These are phyloP conservation scores for Cataglyphis altisquamis DNA, from an alignment of 2,888 invertebrate genomes.

Conservation along the genomic window DNA sequence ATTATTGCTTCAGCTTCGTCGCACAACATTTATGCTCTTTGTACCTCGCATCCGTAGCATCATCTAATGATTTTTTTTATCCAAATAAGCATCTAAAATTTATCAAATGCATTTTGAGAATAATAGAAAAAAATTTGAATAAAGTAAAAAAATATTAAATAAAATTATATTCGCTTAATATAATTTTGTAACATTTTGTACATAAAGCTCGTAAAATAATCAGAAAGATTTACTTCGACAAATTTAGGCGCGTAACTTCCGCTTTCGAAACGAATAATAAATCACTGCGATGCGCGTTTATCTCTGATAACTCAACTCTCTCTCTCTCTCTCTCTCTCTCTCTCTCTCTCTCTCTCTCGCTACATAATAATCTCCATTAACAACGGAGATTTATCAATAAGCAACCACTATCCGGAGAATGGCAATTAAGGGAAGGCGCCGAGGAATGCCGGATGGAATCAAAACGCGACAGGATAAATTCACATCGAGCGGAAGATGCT, in stretches of 20 bases:
- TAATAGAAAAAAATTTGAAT: not conserved
- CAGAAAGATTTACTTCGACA: not conserved
- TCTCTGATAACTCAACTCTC: conserved; percentile 34
- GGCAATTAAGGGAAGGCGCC: conserved; percentile 71
- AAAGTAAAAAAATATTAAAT: not conserved
- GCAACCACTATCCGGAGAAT: conserved; percentile 62
- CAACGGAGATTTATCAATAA: conserved; percentile 78
- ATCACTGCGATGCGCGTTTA: conserved; percentile 52
- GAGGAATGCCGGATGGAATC: conserved; percentile 73
- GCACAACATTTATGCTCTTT: not conserved
- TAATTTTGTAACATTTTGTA: not conserved
- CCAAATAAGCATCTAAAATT: not conserved
- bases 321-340: too few relatives aligned
- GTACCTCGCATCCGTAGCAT: not conserved
- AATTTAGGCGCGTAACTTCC: not conserved
- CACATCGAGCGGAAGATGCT: conserved; percentile 52
- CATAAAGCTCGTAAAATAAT: conserved; percentile 10
- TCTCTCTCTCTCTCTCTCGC: conserved; percentile 12
- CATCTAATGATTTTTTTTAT: not conserved
- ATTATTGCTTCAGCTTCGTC: not conserved
- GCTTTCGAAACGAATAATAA: conserved; percentile 15
- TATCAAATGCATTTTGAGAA: not conserved
- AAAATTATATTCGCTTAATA: not conserved
- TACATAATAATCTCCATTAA: conserved; percentile 70
- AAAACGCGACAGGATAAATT: conserved; percentile 78